A percentile compares a stretch with the other conserved stretches of the same genome.
These are phyloP conservation scores for Chelonia mydas DNA, from an alignment of 2,797 vertebrate species.

Conservation along the genomic window DNA sequence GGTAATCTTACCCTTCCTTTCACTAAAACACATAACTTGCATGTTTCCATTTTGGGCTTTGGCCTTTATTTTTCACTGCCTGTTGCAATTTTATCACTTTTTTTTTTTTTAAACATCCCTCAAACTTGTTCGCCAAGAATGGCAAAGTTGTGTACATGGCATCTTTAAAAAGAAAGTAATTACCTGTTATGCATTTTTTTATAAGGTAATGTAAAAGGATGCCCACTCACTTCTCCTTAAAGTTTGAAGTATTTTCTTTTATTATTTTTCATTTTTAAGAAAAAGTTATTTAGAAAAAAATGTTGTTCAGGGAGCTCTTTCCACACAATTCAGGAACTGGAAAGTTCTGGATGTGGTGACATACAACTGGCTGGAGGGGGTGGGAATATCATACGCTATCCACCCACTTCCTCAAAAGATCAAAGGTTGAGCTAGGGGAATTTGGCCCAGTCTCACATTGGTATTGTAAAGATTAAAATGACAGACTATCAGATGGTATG, in stretches of 20 bases:
- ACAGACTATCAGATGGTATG: neutral
- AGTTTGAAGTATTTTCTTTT: neutral
- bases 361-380: neutral
- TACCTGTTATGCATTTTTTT: neutral
- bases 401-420: fast-evolving
- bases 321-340: neutral
- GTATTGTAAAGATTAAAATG: neutral
- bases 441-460: neutral
- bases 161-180: neutral
- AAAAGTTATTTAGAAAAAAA: neutral
- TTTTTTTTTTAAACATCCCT: neutral
- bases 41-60: neutral
- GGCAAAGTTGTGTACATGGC: neutral
- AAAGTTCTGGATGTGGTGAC: neutral
- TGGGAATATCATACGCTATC: neutral
- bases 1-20: slow-evolving; percentile 4
- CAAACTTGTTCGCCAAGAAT: neutral
- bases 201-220: neutral
- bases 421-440: neutral
- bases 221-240: neutral
- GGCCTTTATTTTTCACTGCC: neutral
- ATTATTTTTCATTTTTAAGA: neutral
- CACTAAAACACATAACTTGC: neutral
- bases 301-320: neutral
- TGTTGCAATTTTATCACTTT: fast-evolving